Evolutionary conservation across 2,797 vertebrate genomes (phyloP).

Genomic region (Naso thynnoides): DNA sequence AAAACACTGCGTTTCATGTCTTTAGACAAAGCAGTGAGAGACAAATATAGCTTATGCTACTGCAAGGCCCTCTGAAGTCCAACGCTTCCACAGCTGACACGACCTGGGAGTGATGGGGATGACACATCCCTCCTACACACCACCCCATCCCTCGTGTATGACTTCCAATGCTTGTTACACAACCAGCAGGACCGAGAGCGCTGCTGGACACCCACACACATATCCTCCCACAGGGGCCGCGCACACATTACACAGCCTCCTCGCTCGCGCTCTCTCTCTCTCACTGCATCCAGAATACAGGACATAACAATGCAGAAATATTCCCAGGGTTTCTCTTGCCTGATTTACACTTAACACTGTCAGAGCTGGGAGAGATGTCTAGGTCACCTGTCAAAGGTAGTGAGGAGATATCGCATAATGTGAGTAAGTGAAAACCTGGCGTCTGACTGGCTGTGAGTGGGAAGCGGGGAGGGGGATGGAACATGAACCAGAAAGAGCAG

Average conservation of each 20-base stretch:
- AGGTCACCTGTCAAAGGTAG: constrained; percentile 65
- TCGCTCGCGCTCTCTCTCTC: constrained; percentile 35
- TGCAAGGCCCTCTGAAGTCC: constrained; percentile 79
- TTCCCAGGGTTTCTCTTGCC: constrained; percentile 57
- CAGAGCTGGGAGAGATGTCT: constrained; percentile 52
- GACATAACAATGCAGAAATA: constrained; percentile 58
- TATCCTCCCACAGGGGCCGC: constrained; percentile 78
- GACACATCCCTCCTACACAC: constrained; percentile 85
- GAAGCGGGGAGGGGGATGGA: constrained; percentile 21
- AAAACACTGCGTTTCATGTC: constrained; percentile 51
- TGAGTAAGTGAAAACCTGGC: constrained; percentile 45
- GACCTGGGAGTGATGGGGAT: constrained; percentile 83
- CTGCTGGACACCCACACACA: constrained; percentile 82
- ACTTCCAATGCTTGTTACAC: constrained; percentile 84
- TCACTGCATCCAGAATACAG: constrained; percentile 43
- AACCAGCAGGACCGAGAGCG: constrained; percentile 79
- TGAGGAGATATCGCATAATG: constrained; percentile 43
- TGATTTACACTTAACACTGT: constrained; percentile 68
- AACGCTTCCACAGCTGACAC: constrained; percentile 80
- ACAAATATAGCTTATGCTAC: constrained; percentile 77
- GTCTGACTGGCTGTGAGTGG: constrained; percentile 55
- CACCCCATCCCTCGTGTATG: constrained; percentile 81
- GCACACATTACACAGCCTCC: constrained; percentile 69
- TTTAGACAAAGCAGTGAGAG: constrained; percentile 66
- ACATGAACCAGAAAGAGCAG: constrained; percentile 14